phyloP scores from a whole-genome alignment of 2,888 invertebrate genomes.

The Rhopalosiphum nymphaeae region DNA sequence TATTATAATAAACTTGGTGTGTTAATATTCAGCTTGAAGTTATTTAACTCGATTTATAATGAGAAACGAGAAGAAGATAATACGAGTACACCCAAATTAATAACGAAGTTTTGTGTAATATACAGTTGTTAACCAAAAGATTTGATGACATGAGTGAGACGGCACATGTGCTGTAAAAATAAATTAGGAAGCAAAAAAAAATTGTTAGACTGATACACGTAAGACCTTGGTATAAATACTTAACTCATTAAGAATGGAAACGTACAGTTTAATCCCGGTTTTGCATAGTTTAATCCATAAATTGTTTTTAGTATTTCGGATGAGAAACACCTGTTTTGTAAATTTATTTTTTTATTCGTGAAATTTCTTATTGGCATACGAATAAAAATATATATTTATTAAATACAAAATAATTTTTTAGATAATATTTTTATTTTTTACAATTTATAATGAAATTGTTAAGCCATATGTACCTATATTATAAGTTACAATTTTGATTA shows the following conservation, averaged over 20 bases:
- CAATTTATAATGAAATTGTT: neutral
- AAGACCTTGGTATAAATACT: slow-evolving; percentile 4
- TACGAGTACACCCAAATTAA: neutral
- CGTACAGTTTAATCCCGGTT: neutral
- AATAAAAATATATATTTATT: neutral
- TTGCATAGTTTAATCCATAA: slow-evolving; percentile 16
- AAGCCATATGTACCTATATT: neutral
- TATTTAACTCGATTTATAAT: neutral
- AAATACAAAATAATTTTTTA: neutral
- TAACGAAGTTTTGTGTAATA: neutral
- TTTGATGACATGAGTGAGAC: neutral
- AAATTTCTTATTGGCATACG: neutral
- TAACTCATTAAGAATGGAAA: slow-evolving; percentile 22
- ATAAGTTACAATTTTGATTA: neutral
- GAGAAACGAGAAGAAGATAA: neutral
- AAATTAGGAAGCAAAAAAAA: slow-evolving; percentile 14
- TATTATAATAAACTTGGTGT: neutral
- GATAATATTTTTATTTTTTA: neutral
- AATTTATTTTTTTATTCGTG: neutral
- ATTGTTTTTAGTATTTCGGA: slow-evolving; percentile 4
- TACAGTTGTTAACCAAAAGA: neutral
- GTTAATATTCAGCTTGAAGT: neutral
- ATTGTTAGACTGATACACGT: neutral
- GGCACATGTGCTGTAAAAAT: slow-evolving; percentile 2
- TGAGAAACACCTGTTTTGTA: neutral